Evolutionary conservation across 2,888 invertebrate species (phyloP), one percentile per base, ranked within the genome.

Genomic region (Campaea margaritaria): DNA sequence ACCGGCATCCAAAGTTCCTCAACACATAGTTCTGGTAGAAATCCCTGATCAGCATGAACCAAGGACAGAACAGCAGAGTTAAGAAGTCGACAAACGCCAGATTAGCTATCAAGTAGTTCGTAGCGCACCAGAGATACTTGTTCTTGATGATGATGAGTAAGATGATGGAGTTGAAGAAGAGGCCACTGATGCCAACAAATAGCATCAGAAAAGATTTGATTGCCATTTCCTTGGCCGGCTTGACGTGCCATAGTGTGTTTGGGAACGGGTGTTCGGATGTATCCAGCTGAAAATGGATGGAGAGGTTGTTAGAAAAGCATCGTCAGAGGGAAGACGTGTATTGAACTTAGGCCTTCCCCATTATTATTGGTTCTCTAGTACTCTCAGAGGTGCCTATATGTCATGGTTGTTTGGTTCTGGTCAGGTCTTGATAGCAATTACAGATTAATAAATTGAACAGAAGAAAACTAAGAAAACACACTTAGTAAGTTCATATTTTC

Each of bases 1-100:
- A 93, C 68, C 94, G 94, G 79, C 97, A 97, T 9, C 96, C 96
- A 56, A 96, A 93, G 11, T 91, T 87, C 14, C 95, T 96, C 58
- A 97, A 84, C 65, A 95, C 93, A 81, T 95, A 97, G 72, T 96
- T 96, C 86, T 97, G 97, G 75, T 94, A 96, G 73, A 96, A 94
- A 79, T 97, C 96, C 43, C 94, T 92, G 12, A 95, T 93, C 64
- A 97, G 87, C 85, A 96, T 95, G 73, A 97, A 94, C 94, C 95
- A 95, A 0, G 97, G 96, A 53, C 96, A 96, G 10, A 96, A 86
- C 0, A 96, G 63, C 3, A 96, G 80, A 0, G 95, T 95, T 0
- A 94, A 74, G 14, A 96, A 84, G 80, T 97, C 96, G 0, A 95
- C 95, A 0, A 94, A 74, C 0, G 96, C 96, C 94, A 96, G 94